These are phyloP conservation scores for Oreohelix idahoensis DNA, from an alignment of 1,140 invertebrate genomes.

Conservation along the genomic window DNA sequence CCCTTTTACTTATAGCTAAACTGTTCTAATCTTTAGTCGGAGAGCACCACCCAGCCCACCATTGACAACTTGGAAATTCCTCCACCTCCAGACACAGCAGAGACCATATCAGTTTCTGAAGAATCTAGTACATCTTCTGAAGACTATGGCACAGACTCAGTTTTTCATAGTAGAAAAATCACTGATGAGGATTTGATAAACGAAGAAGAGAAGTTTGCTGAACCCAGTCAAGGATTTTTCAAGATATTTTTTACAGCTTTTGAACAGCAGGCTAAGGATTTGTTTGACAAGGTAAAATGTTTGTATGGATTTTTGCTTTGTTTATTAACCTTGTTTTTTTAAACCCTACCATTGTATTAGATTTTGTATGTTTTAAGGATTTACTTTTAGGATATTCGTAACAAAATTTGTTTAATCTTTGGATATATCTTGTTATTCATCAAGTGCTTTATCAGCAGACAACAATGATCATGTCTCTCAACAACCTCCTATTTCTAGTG, in stretches of 20 bases:
- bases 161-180: conserved; percentile 37
- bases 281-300: conserved; percentile 54
- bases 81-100: background rate
- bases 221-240: conserved; percentile 37
- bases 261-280: conserved; percentile 47
- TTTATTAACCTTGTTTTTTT: too few relatives aligned
- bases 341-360: too few relatives aligned
- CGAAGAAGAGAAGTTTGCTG: conserved; percentile 47
- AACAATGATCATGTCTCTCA: too few relatives aligned
- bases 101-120: background rate
- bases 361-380: too few relatives aligned
- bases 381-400: too few relatives aligned
- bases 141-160: conserved; percentile 27
- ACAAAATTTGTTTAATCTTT: too few relatives aligned
- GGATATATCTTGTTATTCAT: too few relatives aligned
- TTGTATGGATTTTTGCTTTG: background rate
- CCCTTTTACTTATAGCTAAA: too few relatives aligned
- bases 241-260: conserved; percentile 38
- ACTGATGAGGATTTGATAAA: conserved; percentile 45
- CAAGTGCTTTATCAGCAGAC: too few relatives aligned
- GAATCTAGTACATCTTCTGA: background rate
- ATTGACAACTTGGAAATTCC: background rate
- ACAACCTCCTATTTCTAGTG: too few relatives aligned
- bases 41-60: background rate
- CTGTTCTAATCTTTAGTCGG: background rate